Conservation (phyloP, 2,797 vertebrate genomes). For the Chrosomus eos region DNA sequence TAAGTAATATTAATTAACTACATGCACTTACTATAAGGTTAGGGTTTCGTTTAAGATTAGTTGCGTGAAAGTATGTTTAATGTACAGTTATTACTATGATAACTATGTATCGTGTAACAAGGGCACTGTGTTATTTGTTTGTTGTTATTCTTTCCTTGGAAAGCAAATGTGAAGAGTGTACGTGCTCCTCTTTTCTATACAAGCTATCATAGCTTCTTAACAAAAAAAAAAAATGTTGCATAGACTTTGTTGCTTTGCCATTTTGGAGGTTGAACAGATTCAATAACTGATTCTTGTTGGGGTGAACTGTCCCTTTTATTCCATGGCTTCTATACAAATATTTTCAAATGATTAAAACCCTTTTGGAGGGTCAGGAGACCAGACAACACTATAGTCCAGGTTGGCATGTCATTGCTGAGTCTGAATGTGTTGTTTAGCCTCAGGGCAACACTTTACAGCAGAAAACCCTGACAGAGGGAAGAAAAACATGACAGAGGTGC, state of each 20-base stretch:
- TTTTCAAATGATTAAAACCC: background rate
- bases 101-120: too few species aligned
- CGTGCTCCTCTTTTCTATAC: background rate
- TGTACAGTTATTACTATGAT: too few species aligned
- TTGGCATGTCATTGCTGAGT: background rate
- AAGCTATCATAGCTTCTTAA: too few species aligned
- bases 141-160: background rate
- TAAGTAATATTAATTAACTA: background rate
- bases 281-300: background rate
- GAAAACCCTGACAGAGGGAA: constrained; percentile 1
- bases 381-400: background rate
- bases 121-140: background rate
- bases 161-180: background rate
- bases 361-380: background rate
- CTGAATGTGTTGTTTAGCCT: constrained; percentile 36
- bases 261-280: background rate
- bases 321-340: background rate
- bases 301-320: background rate
- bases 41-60: background rate
- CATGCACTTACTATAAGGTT: too few species aligned
- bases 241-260: background rate
- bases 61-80: too few species aligned
- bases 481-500: constrained; percentile 35
- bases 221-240: too few species aligned
- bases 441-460: constrained; percentile 21